Percentiles rank a stretch among this genome's conserved stretches.
Conservation (phyloP, 2,797 vertebrate species). For the Tapirus indicus region DNA sequence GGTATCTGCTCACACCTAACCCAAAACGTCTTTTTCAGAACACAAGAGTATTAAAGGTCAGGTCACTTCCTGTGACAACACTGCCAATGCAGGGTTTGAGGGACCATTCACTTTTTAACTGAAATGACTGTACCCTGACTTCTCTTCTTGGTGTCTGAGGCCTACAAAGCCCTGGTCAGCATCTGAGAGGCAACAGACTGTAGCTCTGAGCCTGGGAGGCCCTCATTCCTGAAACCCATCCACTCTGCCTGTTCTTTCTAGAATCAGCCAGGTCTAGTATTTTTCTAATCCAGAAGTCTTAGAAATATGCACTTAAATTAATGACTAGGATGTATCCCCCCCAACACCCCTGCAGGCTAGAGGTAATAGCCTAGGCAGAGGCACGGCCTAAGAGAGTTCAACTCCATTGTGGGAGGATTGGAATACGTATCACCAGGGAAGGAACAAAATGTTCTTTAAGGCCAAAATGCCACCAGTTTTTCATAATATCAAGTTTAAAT, state of each 20-base stretch:
- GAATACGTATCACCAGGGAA: background rate
- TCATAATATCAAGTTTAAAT: background rate
- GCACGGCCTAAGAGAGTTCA: background rate
- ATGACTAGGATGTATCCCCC: accelerated
- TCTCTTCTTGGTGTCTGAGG: background rate
- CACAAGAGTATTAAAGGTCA: background rate
- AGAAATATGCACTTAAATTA: background rate
- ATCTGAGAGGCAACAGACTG: background rate
- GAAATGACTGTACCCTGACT: accelerated
- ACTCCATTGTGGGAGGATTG: background rate
- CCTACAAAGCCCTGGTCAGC: background rate
- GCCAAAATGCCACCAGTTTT: background rate
- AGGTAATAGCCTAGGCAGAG: background rate
- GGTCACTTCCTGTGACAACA: background rate
- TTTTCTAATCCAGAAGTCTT: background rate
- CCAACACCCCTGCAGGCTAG: background rate
- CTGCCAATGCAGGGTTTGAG: background rate
- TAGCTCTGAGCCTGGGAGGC: background rate
- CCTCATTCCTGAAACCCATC: accelerated
- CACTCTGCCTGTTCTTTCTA: background rate
- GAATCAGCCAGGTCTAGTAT: background rate
- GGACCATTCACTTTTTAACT: background rate
- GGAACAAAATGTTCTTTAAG: background rate
- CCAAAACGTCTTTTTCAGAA: background rate
- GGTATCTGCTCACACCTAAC: background rate